Evolutionary conservation across 2,113 vertebrate genomes (phyloP).

Genomic region (Pygoscelis antarcticus): DNA sequence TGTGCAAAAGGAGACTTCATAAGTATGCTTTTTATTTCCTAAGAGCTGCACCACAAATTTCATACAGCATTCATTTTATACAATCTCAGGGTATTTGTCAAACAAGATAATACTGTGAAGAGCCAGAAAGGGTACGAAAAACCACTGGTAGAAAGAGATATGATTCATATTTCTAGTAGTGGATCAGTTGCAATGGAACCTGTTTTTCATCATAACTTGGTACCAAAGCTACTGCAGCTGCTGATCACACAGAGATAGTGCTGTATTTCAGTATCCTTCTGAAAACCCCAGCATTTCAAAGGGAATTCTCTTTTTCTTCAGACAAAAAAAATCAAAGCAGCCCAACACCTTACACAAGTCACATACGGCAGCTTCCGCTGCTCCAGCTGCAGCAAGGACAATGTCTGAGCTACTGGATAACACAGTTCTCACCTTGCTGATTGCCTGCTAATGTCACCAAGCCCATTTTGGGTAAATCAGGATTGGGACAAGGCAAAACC

Average conservation of each 20-base stretch:
- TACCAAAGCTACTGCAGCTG: conserved; percentile 1
- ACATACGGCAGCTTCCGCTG: rapidly evolving
- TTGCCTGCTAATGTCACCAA: not conserved
- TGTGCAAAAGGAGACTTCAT: not conserved
- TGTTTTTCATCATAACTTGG: conserved; percentile 43
- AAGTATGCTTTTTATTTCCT: conserved; percentile 18
- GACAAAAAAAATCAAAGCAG: not conserved
- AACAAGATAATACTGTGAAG: conserved; percentile 4
- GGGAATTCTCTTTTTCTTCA: not conserved
- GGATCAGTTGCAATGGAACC: not conserved
- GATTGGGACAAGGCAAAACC: not conserved
- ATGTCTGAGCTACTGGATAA: rapidly evolving
- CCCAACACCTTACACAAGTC: not conserved
- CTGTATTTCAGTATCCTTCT: not conserved
- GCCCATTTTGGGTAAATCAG: not conserved
- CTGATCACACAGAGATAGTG: conserved; percentile 2
- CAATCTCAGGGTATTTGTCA: conserved; percentile 14
- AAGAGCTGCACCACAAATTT: conserved; percentile 23
- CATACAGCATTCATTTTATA: not conserved
- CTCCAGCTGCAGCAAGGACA: not conserved
- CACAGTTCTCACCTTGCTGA: not conserved
- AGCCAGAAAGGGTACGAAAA: not conserved
- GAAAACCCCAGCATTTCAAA: not conserved
- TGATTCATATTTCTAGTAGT: not conserved
- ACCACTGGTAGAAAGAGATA: not conserved